Evolutionary conservation across 2,113 vertebrate species (phyloP).

Genomic region (Anolis sagrei): DNA sequence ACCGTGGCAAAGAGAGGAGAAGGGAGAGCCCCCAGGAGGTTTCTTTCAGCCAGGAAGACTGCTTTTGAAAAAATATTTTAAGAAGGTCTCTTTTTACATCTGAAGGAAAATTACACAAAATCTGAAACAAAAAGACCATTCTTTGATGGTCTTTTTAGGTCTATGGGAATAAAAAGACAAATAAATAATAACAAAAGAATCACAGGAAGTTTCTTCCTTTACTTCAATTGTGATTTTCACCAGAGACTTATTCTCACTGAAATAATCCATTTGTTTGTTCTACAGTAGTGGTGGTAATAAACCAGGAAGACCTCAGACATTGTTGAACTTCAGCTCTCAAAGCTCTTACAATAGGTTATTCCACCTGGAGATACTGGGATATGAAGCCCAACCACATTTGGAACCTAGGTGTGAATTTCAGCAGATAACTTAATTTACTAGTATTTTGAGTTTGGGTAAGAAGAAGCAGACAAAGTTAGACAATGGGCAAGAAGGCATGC

Average conservation of each 20-base stretch:
- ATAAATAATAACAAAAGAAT: background rate
- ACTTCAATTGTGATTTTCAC: background rate
- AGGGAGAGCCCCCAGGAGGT: background rate
- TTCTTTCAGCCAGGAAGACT: background rate
- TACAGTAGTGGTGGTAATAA: background rate
- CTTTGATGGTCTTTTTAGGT: too few relatives aligned
- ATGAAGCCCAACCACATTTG: background rate
- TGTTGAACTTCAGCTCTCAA: background rate
- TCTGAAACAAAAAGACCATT: background rate
- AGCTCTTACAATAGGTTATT: background rate
- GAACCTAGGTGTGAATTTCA: too few relatives aligned
- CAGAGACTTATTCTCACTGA: background rate
- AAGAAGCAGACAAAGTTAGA: background rate
- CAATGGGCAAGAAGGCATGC: background rate
- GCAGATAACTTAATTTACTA: background rate
- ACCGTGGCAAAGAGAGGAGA: too few relatives aligned
- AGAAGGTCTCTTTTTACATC: background rate
- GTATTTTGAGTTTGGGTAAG: background rate
- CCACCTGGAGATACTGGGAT: background rate
- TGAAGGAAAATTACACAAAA: background rate
- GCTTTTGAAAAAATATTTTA: background rate
- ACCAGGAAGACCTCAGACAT: background rate
- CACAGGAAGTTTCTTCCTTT: background rate
- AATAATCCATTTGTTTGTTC: background rate
- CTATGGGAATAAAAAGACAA: too few relatives aligned